Conservation (phyloP, 2,113 vertebrate species). For the Brachypodius melanocephalos region DNA sequence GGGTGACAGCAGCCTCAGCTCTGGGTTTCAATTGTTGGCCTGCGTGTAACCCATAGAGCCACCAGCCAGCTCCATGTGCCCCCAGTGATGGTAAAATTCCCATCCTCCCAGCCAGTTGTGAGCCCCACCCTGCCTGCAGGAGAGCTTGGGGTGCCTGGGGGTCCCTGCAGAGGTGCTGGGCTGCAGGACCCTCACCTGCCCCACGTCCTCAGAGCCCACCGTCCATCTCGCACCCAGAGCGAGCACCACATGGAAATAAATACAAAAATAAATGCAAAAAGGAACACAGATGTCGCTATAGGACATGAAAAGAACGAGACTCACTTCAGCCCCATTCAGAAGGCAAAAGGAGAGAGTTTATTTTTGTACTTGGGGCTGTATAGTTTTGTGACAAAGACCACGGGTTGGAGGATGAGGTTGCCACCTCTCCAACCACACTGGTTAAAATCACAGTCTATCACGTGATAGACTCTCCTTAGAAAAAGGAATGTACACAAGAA, state of each 20-base stretch:
- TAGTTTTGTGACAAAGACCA: no score
- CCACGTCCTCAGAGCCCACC: accelerated
- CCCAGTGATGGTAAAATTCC: accelerated
- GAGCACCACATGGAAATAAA: neutral
- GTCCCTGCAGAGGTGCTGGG: neutral
- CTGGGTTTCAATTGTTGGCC: neutral
- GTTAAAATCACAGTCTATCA: no score
- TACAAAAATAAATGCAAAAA: neutral
- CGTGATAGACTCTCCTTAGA: no score
- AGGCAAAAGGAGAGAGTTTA: no score
- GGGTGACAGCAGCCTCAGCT: neutral
- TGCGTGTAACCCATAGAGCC: neutral
- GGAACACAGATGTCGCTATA: neutral
- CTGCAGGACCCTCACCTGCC: neutral
- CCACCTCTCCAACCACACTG: no score
- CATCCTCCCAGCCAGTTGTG: neutral
- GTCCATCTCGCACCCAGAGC: accelerated
- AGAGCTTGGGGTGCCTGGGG: accelerated
- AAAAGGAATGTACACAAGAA: no score
- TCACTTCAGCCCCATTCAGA: no score
- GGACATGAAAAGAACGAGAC: no score
- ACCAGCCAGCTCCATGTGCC: accelerated
- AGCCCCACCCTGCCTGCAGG: neutral
- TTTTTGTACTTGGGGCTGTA: no score
- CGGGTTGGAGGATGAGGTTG: no score